A percentile compares a stretch with the other conserved stretches of the same genome.
phyloP scores from a whole-genome alignment of 1,140 invertebrate species.

The Diabrotica undecimpunctata region DNA sequence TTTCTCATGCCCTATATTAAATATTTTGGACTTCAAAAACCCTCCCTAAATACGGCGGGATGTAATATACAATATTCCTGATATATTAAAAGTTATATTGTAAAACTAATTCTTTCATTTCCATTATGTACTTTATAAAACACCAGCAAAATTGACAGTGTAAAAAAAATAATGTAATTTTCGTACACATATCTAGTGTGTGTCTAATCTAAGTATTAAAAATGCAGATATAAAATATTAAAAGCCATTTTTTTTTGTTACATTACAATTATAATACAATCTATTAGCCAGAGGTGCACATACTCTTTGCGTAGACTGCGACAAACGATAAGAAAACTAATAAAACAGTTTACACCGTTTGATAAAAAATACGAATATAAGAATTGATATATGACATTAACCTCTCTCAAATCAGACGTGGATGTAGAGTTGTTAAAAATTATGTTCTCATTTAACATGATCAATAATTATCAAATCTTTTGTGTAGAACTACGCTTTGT shows the following conservation, averaged over 20 bases:
- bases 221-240: not conserved
- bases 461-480: no score
- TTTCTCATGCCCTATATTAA: slow-evolving; percentile 1
- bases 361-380: no score
- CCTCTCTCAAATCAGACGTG: no score
- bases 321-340: no score
- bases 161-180: slow-evolving; percentile 39
- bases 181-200: slow-evolving; percentile 28
- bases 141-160: slow-evolving; percentile 44
- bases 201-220: not conserved
- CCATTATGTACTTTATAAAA: slow-evolving; percentile 31
- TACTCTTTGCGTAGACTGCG: no score
- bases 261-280: no score
- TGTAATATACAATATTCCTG: slow-evolving; percentile 35
- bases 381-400: no score
- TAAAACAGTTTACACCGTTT: no score
- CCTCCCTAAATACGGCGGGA: slow-evolving; percentile 5
- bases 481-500: no score
- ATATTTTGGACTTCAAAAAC: not conserved
- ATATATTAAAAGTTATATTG: slow-evolving; percentile 36
- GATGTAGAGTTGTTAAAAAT: no score
- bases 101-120: slow-evolving; percentile 34
- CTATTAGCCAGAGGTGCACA: no score
- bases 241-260: not conserved
- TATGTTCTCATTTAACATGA: no score